Percentiles rank a stretch among this genome's conserved stretches.
These are phyloP conservation scores for Drosophila arizonae DNA, from an alignment of 1,140 invertebrate species.

Conservation along the genomic window DNA sequence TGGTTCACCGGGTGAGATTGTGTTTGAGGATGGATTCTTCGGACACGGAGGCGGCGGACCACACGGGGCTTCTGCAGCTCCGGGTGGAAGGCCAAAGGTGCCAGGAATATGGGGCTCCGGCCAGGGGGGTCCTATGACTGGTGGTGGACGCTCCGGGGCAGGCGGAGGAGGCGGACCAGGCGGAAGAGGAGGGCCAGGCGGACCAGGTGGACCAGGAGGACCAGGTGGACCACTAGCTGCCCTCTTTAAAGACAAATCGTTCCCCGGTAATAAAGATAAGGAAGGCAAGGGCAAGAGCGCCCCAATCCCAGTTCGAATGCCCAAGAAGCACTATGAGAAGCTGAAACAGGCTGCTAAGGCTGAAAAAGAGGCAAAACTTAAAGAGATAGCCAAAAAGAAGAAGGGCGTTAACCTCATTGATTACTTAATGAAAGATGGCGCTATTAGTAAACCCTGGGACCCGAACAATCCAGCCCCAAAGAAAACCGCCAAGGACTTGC, in stretches of 20 bases:
- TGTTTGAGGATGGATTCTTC: conserved; percentile 61
- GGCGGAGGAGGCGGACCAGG: neutral
- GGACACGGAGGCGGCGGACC: conserved; percentile 49
- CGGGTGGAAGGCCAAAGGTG: conserved; percentile 3
- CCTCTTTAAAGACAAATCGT: neutral
- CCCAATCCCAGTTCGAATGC: conserved; percentile 32
- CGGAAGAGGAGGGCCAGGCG: neutral
- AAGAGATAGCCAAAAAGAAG: neutral
- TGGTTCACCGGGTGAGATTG: conserved; percentile 33
- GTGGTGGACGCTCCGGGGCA: conserved; percentile 16
- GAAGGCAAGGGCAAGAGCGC: neutral
- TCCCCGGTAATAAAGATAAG: conserved; percentile 15
- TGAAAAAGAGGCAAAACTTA: conserved; percentile 1
- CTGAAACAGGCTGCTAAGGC: conserved; percentile 4
- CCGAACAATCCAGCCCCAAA: conserved; percentile 26
- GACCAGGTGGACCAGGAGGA: neutral
- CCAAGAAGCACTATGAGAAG: neutral
- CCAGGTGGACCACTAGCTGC: neutral
- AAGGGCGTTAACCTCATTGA: conserved; percentile 28
- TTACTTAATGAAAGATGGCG: conserved; percentile 19
- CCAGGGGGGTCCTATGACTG: conserved; percentile 27
- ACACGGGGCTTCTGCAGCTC: conserved; percentile 25
- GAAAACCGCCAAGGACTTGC: neutral
- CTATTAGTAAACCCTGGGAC: conserved; percentile 25
- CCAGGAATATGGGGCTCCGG: conserved; percentile 13